phyloP scores from a whole-genome alignment of 2,113 vertebrate genomes.

The Thomomys bottae region DNA sequence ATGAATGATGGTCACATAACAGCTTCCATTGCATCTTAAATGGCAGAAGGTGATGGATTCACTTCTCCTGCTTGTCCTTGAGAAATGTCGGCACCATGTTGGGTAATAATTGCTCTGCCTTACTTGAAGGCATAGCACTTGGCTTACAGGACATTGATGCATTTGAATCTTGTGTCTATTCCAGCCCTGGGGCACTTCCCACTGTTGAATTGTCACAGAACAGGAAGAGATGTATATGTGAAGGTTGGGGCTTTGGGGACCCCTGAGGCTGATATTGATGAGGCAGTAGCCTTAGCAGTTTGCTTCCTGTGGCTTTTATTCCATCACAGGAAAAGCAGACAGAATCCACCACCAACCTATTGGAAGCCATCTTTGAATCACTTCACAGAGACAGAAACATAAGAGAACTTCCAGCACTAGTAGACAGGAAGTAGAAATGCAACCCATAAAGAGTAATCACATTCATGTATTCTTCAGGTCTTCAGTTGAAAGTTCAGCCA shows the following conservation, averaged over 20 bases:
- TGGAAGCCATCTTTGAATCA: conserved; percentile 40
- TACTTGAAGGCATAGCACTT: conserved; percentile 70
- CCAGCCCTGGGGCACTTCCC: conserved; percentile 56
- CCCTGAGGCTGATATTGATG: conserved; percentile 55
- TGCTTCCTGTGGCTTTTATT: conserved; percentile 26
- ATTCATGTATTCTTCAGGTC: background rate
- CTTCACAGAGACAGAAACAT: background rate
- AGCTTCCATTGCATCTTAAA: conserved; percentile 40
- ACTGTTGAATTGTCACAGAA: conserved; percentile 65
- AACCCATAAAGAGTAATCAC: background rate
- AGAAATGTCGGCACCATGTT: conserved; percentile 38
- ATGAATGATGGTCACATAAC: background rate
- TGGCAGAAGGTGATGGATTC: conserved; percentile 60
- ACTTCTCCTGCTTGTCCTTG: conserved; percentile 68
- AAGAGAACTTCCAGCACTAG: background rate
- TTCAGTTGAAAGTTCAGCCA: background rate
- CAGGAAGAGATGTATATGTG: conserved; percentile 62
- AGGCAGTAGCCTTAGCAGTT: background rate
- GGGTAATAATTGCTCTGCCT: conserved; percentile 70
- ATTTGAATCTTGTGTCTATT: conserved; percentile 68
- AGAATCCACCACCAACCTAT: background rate
- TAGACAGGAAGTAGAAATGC: background rate
- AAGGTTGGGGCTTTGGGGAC: conserved; percentile 23
- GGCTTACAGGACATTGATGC: conserved; percentile 71
- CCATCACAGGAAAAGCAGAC: background rate